Conservation (phyloP, 2,797 vertebrate species). For the Anas georgica region DNA sequence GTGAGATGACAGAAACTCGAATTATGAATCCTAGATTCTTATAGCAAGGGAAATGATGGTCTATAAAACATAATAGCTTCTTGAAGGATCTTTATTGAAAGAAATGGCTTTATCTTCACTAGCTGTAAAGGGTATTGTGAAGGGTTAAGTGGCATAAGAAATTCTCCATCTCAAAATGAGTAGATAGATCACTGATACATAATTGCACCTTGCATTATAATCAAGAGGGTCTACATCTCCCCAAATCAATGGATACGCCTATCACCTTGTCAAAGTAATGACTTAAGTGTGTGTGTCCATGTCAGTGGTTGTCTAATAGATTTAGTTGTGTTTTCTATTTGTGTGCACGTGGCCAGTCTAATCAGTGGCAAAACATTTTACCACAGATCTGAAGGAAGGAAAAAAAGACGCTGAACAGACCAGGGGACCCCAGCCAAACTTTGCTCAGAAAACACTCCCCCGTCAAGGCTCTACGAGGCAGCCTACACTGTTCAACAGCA, state of each 20-base stretch:
- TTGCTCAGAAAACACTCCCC: not conserved
- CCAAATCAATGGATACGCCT: not conserved
- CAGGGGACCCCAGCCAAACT: not conserved
- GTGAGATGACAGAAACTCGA: not conserved
- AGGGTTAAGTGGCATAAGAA: not conserved
- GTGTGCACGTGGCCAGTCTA: not conserved
- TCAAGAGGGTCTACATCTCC: not conserved
- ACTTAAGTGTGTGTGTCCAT: not conserved
- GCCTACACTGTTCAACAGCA: not conserved
- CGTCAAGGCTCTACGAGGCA: not conserved
- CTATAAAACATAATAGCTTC: not conserved
- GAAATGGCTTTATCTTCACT: not conserved
- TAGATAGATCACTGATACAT: not conserved
- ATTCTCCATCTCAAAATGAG: not conserved
- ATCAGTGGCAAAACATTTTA: not conserved
- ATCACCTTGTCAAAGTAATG: not conserved
- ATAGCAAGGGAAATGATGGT: not conserved
- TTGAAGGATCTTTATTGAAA: not conserved
- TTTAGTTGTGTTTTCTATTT: not conserved
- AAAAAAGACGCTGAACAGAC: not conserved
- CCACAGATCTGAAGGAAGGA: not conserved
- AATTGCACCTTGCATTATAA: not conserved
- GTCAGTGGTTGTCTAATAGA: not conserved
- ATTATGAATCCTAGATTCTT: not conserved
- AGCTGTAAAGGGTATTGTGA: not conserved